Percentiles rank a stretch among this genome's conserved stretches.
Evolutionary conservation across 2,113 vertebrate genomes (phyloP).

Genomic region (Anthoscopus minutus): DNA sequence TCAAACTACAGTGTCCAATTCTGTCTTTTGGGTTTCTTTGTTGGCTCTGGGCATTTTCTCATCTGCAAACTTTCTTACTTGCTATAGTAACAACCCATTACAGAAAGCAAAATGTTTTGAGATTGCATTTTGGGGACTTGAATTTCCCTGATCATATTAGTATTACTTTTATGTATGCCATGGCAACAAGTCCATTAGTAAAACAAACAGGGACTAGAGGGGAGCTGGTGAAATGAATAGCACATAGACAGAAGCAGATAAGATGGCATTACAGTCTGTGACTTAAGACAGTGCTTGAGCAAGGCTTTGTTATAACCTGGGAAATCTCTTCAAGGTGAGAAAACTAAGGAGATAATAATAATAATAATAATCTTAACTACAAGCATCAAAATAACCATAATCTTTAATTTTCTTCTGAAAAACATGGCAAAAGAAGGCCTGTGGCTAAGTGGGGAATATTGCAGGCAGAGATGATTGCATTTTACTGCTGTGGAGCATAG

Average conservation of each 20-base stretch:
- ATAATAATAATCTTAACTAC: not conserved
- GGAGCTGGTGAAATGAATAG: not conserved
- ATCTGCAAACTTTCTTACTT: not conserved
- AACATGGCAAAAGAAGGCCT: not conserved
- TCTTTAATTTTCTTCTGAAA: not conserved
- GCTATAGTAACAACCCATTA: not conserved
- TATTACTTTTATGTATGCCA: not conserved
- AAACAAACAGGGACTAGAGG: not conserved
- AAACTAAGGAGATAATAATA: not conserved
- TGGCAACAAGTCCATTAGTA: slow-evolving; percentile 13
- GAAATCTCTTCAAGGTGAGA: not conserved
- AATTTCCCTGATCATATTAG: slow-evolving; percentile 54
- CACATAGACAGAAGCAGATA: not conserved
- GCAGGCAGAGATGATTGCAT: not conserved
- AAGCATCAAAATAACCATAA: not conserved
- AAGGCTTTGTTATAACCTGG: not conserved
- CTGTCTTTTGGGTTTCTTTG: not conserved
- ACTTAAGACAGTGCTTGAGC: not conserved
- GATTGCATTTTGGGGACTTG: slow-evolving; percentile 17
- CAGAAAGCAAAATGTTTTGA: not conserved
- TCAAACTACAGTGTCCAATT: not conserved
- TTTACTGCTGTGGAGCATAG: not conserved
- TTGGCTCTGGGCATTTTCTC: not conserved
- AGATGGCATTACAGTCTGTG: not conserved
- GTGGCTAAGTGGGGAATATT: not conserved